Base-by-base conservation (phyloP, 2,797 vertebrate species). In the Helarctos malayanus region DNA sequence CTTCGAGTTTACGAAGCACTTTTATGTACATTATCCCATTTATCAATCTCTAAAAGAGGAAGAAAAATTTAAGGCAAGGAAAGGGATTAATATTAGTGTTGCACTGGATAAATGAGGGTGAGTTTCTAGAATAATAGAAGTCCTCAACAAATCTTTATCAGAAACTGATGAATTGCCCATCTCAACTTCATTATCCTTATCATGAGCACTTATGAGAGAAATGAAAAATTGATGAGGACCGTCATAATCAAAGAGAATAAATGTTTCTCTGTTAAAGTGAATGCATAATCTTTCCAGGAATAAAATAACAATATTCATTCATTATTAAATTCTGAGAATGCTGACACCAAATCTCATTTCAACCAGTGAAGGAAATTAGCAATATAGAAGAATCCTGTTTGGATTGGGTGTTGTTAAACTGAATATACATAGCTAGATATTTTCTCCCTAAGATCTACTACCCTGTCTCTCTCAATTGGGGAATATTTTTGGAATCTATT, bases 271-370 rank as follows among this genome's bases (percentile, higher is more conserved):
- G 86, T 98, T 95, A 97, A 97, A 97, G 96, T 88, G 90, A 97
- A 98, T 61, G 81, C 95, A 95, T 95, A 97, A 97, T 97, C 71
- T 89, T 97, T 92, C 91, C 47, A 93, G 75, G 95, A 94, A 92
- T 98, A 97, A 97, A 97, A 98, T 98, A 98, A 97, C 97, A 98
- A 98, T 98, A 97, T 97, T 95, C 96, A 97, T 97, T 97, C 84
- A 97, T 97, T 97, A 96, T 97, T 98, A 95, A 98, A 95, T 96
- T 97, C 95, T 65, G 91, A 91, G 93, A 69, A 91, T 83, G 45
- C 87, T 95, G 78, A 95, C 68, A 91, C 32, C 89, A 89, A 95
- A 89, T 91, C 41, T 97, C 65, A 85, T 84, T 92, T 86, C 49
- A 93, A 56, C n/a, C 65, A 75, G 21, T 71, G 54, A 90, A 96